Percentiles rank a stretch among this genome's conserved stretches.
phyloP scores from a whole-genome alignment of 2,797 vertebrate species.

The Anas flavirostris region DNA sequence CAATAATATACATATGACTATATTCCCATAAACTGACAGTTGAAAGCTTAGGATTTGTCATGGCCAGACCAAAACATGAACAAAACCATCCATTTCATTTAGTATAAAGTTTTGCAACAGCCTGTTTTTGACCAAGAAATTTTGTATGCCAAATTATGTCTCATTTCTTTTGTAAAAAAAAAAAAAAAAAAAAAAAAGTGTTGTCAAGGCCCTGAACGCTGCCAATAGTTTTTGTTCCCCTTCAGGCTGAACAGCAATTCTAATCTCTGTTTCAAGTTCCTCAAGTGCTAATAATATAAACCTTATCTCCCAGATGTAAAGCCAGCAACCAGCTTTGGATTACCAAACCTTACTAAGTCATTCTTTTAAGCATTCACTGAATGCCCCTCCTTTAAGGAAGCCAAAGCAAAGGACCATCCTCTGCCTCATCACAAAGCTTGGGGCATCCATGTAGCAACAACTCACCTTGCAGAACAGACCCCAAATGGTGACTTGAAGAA shows the following conservation, averaged over 20 bases:
- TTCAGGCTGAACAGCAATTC: neutral
- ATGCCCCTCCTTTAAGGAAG: neutral
- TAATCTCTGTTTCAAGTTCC: neutral
- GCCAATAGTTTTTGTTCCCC: neutral
- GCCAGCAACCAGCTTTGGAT: neutral
- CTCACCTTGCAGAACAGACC: neutral
- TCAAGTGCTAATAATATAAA: neutral
- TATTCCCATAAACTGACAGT: neutral
- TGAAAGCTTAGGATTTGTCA: constrained; percentile 5
- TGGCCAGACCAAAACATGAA: constrained; percentile 21
- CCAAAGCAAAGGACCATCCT: neutral
- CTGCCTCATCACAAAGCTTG: neutral
- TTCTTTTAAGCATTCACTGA: neutral
- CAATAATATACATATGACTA: constrained; percentile 45
- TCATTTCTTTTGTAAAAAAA: neutral
- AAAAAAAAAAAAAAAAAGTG: neutral
- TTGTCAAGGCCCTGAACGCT: neutral
- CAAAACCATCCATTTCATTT: neutral
- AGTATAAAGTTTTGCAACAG: neutral
- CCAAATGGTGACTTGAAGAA: neutral
- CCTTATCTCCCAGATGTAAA: neutral
- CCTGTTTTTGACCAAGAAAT: neutral
- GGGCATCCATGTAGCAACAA: neutral
- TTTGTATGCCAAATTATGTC: neutral
- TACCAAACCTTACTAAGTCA: neutral